Base-by-base conservation (phyloP, 2,113 vertebrate genomes). In the Sinocyclocheilus anophthalmus region DNA sequence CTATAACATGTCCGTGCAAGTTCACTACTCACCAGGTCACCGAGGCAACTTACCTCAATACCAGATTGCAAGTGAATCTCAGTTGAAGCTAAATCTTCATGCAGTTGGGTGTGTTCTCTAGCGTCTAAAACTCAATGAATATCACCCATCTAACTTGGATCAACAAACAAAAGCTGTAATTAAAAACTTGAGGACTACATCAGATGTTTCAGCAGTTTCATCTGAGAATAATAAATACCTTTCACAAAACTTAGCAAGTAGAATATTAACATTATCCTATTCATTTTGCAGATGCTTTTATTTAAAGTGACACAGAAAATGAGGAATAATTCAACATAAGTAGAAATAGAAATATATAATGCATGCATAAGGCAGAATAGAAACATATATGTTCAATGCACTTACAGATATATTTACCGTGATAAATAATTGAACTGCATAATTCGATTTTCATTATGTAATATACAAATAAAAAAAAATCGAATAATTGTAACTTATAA, bases 131-230 rank as follows among this genome's bases (percentile, higher is more conserved):
- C 42, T 3, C 11, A 26, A 48, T 45, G 37, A 42, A 73, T 45
- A 45, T n/a, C 22, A 45, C 70, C 22, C 39, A 48, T 48, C 72
- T n/a, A 73, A 73, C 20, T 75, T 24, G 72, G 42, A 48, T 48
- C n/a, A 48, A 45, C 39, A 76, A 76, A 24, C 22, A 76, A 76
- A 76, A 48, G 72, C 45, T 76, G n/a, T 50, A 76, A 76, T 76
- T 76, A 50, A 76, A 48, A 76, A 24, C 42, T 76, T 48, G 12
- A 75, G 72, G 10, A 48, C n/a, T n/a, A 4, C 22, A 48, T 42
- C 37, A 42, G 8, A 37, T 22, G 69, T 42, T 72, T 42, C 33
- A 22, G 22, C 37, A 76, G 13, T 50, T 76, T 26, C 26, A 22
- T 26, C 22, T 76, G 0, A 45, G 6, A 76, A 48, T n/a, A 50